phyloP scores from a whole-genome alignment of 2,797 vertebrate species.

The Gephyroberyx darwinii region DNA sequence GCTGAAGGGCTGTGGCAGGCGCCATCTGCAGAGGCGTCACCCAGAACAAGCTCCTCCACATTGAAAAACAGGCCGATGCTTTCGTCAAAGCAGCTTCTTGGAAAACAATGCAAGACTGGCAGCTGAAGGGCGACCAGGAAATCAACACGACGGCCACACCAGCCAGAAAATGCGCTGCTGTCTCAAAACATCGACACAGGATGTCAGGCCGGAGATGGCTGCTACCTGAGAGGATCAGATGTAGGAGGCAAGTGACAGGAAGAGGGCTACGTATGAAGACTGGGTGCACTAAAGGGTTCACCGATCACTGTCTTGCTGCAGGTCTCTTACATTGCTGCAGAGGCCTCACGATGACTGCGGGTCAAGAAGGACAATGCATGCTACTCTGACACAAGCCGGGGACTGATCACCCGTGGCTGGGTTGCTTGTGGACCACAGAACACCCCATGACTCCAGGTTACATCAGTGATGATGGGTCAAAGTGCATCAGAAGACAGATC shows the following conservation, averaged over 20 bases:
- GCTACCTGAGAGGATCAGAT: not conserved
- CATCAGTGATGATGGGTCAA: not conserved
- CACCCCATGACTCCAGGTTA: not conserved
- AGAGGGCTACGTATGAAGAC: not conserved
- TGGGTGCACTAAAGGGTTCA: not conserved
- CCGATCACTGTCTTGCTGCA: not conserved
- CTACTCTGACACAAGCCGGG: not conserved
- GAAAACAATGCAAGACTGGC: not conserved
- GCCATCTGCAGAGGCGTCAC: not conserved
- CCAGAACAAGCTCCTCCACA: not conserved
- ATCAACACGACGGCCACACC: not conserved
- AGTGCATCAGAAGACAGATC: not conserved
- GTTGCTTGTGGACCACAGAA: not conserved
- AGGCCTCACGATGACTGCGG: too few relatives aligned
- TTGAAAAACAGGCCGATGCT: too few relatives aligned
- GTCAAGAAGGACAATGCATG: not conserved
- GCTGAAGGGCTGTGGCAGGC: not conserved
- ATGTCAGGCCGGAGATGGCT: not conserved
- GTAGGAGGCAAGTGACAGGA: not conserved
- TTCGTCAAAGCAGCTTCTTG: not conserved
- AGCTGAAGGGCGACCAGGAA: not conserved
- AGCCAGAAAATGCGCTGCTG: not conserved
- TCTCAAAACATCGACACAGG: not conserved
- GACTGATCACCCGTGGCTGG: not conserved
- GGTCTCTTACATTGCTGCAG: not conserved